Conservation (phyloP, 1,140 invertebrate species). For the Calycopis cecrops region DNA sequence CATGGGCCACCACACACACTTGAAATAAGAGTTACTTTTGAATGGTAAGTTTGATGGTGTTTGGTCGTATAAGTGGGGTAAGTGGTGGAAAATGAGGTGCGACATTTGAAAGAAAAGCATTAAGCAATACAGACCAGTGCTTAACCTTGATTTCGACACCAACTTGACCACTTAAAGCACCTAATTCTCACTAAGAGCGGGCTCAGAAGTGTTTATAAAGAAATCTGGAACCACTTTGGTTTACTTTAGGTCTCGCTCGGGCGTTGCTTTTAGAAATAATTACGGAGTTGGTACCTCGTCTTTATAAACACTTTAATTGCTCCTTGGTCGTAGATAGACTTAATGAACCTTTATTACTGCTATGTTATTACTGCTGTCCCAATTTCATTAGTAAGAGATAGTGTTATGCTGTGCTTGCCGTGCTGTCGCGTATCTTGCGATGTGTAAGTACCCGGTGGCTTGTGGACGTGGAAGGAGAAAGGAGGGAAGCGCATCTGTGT, state of each 20-base stretch:
- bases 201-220: slow-evolving; percentile 3
- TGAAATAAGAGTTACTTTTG: no score
- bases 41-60: no score
- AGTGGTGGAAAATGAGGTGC: slow-evolving; percentile 55
- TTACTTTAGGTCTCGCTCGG: no score
- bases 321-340: neutral
- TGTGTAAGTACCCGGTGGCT: no score
- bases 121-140: slow-evolving; percentile 42
- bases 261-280: slow-evolving; percentile 1
- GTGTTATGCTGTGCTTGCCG: no score
- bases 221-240: neutral
- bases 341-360: no score
- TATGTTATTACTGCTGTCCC: no score
- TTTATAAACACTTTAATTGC: slow-evolving; percentile 4
- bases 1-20: no score
- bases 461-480: no score
- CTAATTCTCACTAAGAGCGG: neutral
- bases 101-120: slow-evolving; percentile 29
- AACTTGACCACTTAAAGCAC: slow-evolving; percentile 32
- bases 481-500: no score
- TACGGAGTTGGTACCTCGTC: neutral
- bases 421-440: no score
- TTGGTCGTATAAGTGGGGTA: slow-evolving; percentile 11
- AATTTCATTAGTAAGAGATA: no score
- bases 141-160: slow-evolving; percentile 48